phyloP scores from a whole-genome alignment of 2,113 vertebrate species.

The Setophaga petechia region DNA sequence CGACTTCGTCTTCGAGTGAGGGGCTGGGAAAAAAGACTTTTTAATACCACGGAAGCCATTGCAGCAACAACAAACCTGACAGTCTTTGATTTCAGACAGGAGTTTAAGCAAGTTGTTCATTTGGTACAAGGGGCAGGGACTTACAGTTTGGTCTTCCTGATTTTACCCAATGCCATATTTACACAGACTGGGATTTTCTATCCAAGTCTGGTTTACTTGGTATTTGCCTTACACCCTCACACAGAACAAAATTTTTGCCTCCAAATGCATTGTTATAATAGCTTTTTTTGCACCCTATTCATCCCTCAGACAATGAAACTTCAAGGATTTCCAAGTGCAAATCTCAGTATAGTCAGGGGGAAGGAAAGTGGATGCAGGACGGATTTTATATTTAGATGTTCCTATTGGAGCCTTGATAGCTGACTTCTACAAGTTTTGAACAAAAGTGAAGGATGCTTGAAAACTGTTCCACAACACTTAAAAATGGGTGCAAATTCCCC shows the following conservation, averaged over 20 bases:
- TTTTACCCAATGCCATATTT: background rate
- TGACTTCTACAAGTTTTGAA: background rate
- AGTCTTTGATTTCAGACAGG: background rate
- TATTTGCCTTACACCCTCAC: background rate
- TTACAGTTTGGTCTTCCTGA: background rate
- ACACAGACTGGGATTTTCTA: background rate
- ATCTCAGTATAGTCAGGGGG: background rate
- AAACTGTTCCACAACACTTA: background rate
- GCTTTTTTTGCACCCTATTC: background rate
- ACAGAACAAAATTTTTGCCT: background rate
- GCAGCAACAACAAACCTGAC: too few species aligned
- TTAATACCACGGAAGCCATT: too few species aligned
- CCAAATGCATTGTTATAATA: background rate
- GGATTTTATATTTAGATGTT: conserved; percentile 3
- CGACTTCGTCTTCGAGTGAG: too few species aligned
- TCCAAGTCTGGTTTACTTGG: background rate
- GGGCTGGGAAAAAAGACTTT: too few species aligned
- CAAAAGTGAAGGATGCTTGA: background rate
- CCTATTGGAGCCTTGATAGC: background rate
- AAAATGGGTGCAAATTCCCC: background rate
- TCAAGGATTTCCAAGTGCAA: conserved; percentile 22
- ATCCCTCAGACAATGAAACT: conserved; percentile 7
- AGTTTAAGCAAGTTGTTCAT: background rate
- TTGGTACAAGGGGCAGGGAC: background rate
- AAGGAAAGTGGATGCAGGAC: background rate